Base-by-base conservation (phyloP, 2,888 invertebrate species). In the Lasioglossum leucozonium region DNA sequence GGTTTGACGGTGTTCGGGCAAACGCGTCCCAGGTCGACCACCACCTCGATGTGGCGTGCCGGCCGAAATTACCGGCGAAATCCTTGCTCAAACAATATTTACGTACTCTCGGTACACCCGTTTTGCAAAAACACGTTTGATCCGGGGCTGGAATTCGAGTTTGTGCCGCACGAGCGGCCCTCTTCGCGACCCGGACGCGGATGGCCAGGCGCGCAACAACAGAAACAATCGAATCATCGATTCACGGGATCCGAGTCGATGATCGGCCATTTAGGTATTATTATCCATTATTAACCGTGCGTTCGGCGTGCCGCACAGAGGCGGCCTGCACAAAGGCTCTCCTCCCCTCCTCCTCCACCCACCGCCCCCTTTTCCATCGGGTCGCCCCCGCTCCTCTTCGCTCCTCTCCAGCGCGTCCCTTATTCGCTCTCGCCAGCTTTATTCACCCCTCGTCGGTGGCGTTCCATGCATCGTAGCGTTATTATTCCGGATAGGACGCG, bases 161-260 rank as follows among this genome's bases (percentile, higher is more conserved):
- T 89, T 75, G 81, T 78, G 76, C 72, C 76, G 65, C 76, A 67
- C 71, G 78, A 79, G 69, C 82, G 81, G 81, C 47, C 55, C 88
- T 76, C 76, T 86, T 72, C 58, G 37, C 34, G 58, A 69, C 26
- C 78, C 22, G 81, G 78, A 79, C 79, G 73, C 86, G 81, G 84
- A 81, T 82, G 84, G 51, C 11, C 79, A 80, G 83, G 72, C 83
- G 85, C 79, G 89, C 91, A 91, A 91, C 89, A 86, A 84, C 88
- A 88, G 91, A 92, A 93, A 92, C 93, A 93, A 93, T 93, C 91
- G 93, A 91, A 90, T 91, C 87, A 91, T 85, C 84, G 87, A 91
- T 88, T 83, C 81, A 73, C 80, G 74, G 88, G 84, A 78, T 73
- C 37, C 87, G 88, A 92, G 91, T 91, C 86, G 90, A 85, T 90